Evolutionary conservation across 1,140 invertebrate species (phyloP), one percentile per base, ranked within the genome.

Genomic region (Drosophila ohnishii): DNA sequence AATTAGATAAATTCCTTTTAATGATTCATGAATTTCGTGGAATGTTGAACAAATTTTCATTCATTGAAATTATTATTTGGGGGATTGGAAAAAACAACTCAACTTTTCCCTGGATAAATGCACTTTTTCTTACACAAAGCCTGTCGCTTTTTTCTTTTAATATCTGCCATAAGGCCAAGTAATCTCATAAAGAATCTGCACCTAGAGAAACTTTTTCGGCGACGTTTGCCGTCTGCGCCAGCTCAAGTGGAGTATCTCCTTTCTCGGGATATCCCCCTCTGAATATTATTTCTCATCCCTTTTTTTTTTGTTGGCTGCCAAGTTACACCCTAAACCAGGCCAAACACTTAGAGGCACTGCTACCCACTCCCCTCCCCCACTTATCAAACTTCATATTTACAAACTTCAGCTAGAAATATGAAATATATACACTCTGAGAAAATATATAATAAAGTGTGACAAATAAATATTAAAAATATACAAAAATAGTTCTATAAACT

Each of bases 351-450:
- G 51, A 50, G 44, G 40, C 65, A 59, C 50, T 19, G 47, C 25
- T 30, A 5, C 48, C 32, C 11, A 53, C 13, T 22, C 32, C 58
- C 25, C 19, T 78, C 78, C 25, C 19, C 82, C 78, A 87, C 83
- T 86, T 86, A 87, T 82, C 83, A 87, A 82, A 86, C 75, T 86
- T 86, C 71, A 86, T 86, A 86, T 86, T 86, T 86, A 87, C 83
- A 72, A 79, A 87, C 70, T 87, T 60, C 64, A 53, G 22, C 19
- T 50, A 22, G 48, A 58, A 42, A 40, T 22, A 75, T 22, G 5
- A n/a, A 69, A 65, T 53, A 42, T 32, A 13, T 32, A 34, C 42
- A 57, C 37, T 32, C 1, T n/a, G 28, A n/a, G n/a, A n/a, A n/a
- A n/a, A n/a, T n/a, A n/a, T n/a, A n/a, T n/a, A n/a, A n/a, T n/a